Percentiles rank a stretch among this genome's conserved stretches.
These are phyloP conservation scores for Eudyptes chrysolophus DNA, from an alignment of 2,113 vertebrate genomes.

Conservation along the genomic window DNA sequence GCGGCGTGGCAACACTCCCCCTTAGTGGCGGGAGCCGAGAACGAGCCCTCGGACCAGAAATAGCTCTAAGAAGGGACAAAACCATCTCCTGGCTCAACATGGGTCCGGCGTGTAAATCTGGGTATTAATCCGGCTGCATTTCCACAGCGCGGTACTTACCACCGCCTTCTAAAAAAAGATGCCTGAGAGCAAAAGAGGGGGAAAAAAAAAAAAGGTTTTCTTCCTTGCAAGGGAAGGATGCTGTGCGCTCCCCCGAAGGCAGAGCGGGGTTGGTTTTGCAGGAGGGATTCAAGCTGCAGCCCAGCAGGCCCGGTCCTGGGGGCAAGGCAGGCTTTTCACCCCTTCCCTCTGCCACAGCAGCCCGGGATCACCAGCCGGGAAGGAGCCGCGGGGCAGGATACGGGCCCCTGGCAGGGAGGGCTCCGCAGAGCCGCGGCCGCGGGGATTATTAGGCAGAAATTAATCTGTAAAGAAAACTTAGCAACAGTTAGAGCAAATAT, in stretches of 20 bases:
- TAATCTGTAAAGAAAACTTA: slow-evolving; percentile 19
- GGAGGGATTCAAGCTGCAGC: neutral
- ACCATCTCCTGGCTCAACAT: rapidly evolving
- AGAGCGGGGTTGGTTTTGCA: neutral
- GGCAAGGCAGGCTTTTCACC: neutral
- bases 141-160: rapidly evolving
- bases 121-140: neutral
- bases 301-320: neutral
- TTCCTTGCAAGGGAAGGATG: neutral
- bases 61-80: neutral
- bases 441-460: neutral
- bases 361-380: rapidly evolving
- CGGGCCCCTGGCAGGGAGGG: rapidly evolving
- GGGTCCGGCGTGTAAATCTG: rapidly evolving
- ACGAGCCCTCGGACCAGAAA: neutral
- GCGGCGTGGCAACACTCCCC: slow-evolving; percentile 18
- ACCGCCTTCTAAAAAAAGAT: neutral
- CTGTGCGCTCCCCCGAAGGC: neutral
- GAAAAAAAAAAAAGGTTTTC: rapidly evolving
- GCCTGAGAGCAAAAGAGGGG: neutral
- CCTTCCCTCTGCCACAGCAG: neutral
- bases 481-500: slow-evolving; percentile 5
- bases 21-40: neutral
- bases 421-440: neutral
- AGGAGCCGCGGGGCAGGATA: rapidly evolving